These are phyloP conservation scores for Sminthurinus aureus DNA, from an alignment of 2,888 invertebrate species.

Conservation along the genomic window DNA sequence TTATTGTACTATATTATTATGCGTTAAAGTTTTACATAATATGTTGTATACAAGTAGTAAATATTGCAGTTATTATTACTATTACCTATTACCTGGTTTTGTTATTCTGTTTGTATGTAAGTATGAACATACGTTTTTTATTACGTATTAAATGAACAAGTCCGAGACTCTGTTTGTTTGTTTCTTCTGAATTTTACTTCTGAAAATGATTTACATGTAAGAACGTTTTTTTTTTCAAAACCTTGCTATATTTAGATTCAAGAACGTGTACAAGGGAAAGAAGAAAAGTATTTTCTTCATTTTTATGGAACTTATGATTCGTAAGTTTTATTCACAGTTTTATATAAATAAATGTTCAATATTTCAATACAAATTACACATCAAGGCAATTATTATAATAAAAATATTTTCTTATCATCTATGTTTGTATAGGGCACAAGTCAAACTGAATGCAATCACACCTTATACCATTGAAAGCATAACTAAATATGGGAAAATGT, in stretches of 20 bases:
- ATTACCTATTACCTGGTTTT: too few relatives aligned
- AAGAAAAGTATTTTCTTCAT: slow-evolving; percentile 77
- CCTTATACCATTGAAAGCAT: slow-evolving; percentile 79
- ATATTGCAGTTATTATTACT: too few relatives aligned
- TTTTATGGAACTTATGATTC: slow-evolving; percentile 96
- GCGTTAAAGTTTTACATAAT: too few relatives aligned
- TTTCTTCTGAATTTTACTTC: too few relatives aligned
- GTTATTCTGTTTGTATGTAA: too few relatives aligned
- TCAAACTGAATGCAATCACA: slow-evolving; percentile 86
- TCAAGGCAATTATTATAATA: too few relatives aligned
- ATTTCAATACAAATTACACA: not conserved
- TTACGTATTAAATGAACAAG: too few relatives aligned
- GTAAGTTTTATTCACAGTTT: slow-evolving; percentile 68
- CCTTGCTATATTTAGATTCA: slow-evolving; percentile 62
- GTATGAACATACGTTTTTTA: too few relatives aligned
- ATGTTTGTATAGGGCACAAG: slow-evolving; percentile 32
- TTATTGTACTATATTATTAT: too few relatives aligned
- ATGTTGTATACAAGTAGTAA: too few relatives aligned
- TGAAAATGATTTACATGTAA: not conserved
- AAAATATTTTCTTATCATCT: not conserved
- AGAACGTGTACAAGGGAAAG: slow-evolving; percentile 70
- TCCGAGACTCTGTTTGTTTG: too few relatives aligned
- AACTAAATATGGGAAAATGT: slow-evolving; percentile 78
- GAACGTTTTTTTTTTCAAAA: not conserved
- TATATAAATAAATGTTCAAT: not conserved